Conservation (phyloP, 2,888 invertebrate species). For the Hofmannophila pseudospretella region DNA sequence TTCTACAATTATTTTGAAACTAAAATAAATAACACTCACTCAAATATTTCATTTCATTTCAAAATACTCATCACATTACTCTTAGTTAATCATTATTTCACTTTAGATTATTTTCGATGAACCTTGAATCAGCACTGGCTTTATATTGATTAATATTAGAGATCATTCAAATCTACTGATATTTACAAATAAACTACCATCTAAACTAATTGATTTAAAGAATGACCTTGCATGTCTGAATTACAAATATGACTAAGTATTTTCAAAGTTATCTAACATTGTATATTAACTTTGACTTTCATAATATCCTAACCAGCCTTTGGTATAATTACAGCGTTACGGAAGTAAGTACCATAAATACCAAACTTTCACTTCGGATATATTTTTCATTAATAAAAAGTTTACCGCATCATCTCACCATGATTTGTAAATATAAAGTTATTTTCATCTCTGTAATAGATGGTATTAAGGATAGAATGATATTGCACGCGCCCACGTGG, state of each 20-base stretch:
- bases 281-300: background rate
- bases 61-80: too few species aligned
- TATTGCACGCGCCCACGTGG: slow-evolving; percentile 19
- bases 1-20: too few species aligned
- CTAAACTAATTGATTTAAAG: background rate
- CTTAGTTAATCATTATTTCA: too few species aligned
- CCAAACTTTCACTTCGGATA: slow-evolving; percentile 20
- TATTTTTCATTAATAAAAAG: slow-evolving; percentile 16
- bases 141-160: too few species aligned
- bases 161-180: too few species aligned
- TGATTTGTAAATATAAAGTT: slow-evolving; percentile 18
- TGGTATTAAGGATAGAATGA: slow-evolving; percentile 16
- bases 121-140: too few species aligned
- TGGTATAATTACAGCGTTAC: slow-evolving; percentile 3
- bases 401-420: slow-evolving; percentile 14
- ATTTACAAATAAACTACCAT: too few species aligned
- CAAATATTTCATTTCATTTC: too few species aligned
- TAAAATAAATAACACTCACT: too few species aligned
- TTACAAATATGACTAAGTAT: background rate
- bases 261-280: background rate
- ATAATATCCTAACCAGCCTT: background rate
- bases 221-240: background rate
- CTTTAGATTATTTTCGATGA: too few species aligned
- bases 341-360: slow-evolving; percentile 12
- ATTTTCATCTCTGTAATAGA: slow-evolving; percentile 14